phyloP scores from a whole-genome alignment of 2,797 vertebrate species.

The Rhinoraja longicauda region DNA sequence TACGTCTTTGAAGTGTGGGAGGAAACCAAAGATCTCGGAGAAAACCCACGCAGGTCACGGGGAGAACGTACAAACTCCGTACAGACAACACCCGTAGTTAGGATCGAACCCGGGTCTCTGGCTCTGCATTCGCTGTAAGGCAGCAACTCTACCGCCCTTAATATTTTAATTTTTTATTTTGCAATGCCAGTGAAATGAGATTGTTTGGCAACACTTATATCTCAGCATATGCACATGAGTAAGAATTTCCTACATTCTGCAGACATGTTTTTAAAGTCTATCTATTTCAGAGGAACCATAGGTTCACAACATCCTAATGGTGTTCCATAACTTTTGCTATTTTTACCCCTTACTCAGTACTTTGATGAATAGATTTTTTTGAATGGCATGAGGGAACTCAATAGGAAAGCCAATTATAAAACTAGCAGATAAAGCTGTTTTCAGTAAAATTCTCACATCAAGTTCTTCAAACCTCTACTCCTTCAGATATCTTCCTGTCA shows the following conservation, averaged over 20 bases:
- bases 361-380: background rate
- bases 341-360: background rate
- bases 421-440: background rate
- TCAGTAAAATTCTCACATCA: background rate
- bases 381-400: background rate
- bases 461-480: background rate
- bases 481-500: constrained; percentile 21
- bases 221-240: background rate
- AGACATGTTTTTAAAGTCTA: background rate
- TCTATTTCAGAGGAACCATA: background rate
- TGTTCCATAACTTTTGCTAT: background rate
- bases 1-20: too few species aligned
- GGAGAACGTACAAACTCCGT: too few species aligned
- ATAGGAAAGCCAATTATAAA: constrained; percentile 2
- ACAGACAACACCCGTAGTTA: too few species aligned
- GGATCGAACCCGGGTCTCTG: too few species aligned
- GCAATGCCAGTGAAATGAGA: background rate
- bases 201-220: background rate
- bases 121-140: too few species aligned
- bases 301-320: background rate
- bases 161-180: too few species aligned
- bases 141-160: too few species aligned
- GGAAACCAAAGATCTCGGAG: too few species aligned
- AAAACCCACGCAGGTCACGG: too few species aligned
- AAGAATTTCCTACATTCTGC: background rate